Conservation (phyloP, 2,797 vertebrate species). For the Myotis myotis region DNA sequence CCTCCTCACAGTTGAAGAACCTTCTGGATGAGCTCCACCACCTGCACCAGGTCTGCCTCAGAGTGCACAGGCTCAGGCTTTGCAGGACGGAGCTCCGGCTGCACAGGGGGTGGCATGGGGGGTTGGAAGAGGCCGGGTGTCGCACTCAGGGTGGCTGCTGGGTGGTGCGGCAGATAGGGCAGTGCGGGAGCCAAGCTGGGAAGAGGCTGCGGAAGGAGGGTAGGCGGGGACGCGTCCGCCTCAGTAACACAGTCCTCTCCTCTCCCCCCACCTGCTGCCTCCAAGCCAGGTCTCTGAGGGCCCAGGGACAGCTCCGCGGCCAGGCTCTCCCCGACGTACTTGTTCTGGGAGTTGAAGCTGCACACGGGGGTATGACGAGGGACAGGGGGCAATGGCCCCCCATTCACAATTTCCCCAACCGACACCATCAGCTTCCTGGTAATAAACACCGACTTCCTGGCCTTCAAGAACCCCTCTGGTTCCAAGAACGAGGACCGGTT, state of each 20-base stretch:
- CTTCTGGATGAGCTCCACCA: too few relatives aligned
- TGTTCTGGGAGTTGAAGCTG: slow-evolving; percentile 93
- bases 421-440: slow-evolving; percentile 87
- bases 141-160: slow-evolving; percentile 49
- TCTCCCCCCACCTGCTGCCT: slow-evolving; percentile 78
- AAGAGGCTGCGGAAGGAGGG: slow-evolving; percentile 58
- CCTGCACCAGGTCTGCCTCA: slow-evolving; percentile 63
- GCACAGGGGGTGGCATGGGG: slow-evolving; percentile 75
- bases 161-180: slow-evolving; percentile 70
- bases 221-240: not conserved
- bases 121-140: slow-evolving; percentile 81
- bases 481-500: slow-evolving; percentile 92
- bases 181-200: not conserved
- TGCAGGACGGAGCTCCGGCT: slow-evolving; percentile 81
- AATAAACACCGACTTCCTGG: slow-evolving; percentile 89
- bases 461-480: slow-evolving; percentile 88
- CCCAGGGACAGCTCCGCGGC: slow-evolving; percentile 75
- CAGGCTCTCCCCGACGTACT: slow-evolving; percentile 86
- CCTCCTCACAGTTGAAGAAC: too few relatives aligned
- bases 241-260: slow-evolving; percentile 68
- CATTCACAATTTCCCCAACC: slow-evolving; percentile 93
- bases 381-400: slow-evolving; percentile 85
- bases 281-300: slow-evolving; percentile 66
- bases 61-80: slow-evolving; percentile 86
- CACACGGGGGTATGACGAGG: slow-evolving; percentile 87